phyloP scores from a whole-genome alignment of 2,797 vertebrate species.

The Alauda arvensis region DNA sequence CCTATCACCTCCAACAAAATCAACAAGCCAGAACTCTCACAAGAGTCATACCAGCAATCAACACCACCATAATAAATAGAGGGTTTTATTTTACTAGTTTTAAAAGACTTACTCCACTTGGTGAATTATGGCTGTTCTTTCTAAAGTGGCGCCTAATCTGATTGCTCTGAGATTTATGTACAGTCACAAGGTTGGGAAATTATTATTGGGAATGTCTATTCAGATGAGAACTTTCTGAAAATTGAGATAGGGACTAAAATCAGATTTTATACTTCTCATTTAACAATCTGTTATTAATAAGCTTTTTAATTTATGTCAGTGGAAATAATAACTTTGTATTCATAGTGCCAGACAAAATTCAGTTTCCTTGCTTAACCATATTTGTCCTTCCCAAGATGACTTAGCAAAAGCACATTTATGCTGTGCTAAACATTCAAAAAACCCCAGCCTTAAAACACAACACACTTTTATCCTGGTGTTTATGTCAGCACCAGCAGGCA shows the following conservation, averaged over 20 bases:
- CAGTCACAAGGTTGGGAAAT: background rate
- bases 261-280: background rate
- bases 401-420: background rate
- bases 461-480: background rate
- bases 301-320: background rate
- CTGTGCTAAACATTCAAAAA: background rate
- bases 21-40: background rate
- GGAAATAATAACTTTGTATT: background rate
- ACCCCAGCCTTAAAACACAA: background rate
- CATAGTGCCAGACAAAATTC: background rate
- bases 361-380: background rate
- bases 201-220: background rate
- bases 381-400: background rate
- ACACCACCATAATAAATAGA: background rate
- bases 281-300: background rate
- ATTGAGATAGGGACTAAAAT: background rate
- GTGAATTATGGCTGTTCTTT: background rate
- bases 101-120: background rate
- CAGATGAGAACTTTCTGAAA: background rate
- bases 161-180: background rate
- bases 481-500: background rate
- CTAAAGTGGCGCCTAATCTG: background rate
- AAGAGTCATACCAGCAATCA: conserved; percentile 1
- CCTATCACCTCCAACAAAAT: background rate
- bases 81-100: background rate